A percentile compares a stretch with the other conserved stretches of the same genome.
Evolutionary conservation across 2,797 vertebrate genomes (phyloP).

Genomic region (Delichon dasypus): DNA sequence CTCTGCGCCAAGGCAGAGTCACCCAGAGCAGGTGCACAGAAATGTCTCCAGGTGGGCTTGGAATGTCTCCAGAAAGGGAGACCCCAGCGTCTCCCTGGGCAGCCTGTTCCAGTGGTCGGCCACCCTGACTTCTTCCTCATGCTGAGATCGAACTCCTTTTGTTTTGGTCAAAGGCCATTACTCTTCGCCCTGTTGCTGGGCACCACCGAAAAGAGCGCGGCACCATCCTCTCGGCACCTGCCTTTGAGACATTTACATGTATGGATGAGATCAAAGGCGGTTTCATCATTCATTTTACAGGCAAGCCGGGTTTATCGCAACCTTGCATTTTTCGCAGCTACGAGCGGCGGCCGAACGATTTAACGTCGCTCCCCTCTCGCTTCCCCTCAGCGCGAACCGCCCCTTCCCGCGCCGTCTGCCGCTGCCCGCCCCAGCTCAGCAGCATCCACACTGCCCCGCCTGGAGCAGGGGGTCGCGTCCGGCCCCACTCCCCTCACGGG

Average conservation of each 20-base stretch:
- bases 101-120: neutral
- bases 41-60: neutral
- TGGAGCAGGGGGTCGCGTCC: fast-evolving
- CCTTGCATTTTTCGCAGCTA: fast-evolving
- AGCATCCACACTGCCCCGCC: fast-evolving
- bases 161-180: neutral
- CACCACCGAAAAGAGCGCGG: neutral
- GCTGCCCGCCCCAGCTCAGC: fast-evolving
- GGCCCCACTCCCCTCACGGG: fast-evolving
- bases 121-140: neutral
- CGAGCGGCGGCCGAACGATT: too few species aligned
- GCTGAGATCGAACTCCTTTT: neutral
- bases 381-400: neutral
- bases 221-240: too few species aligned
- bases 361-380: too few species aligned
- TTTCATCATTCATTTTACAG: neutral
- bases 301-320: neutral
- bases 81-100: neutral
- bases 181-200: neutral
- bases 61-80: neutral
- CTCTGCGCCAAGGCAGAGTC: neutral
- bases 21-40: neutral
- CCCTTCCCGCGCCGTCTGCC: neutral
- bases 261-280: fast-evolving
- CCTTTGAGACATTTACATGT: neutral